phyloP scores from a whole-genome alignment of 2,113 vertebrate genomes.

The Gambusia affinis region DNA sequence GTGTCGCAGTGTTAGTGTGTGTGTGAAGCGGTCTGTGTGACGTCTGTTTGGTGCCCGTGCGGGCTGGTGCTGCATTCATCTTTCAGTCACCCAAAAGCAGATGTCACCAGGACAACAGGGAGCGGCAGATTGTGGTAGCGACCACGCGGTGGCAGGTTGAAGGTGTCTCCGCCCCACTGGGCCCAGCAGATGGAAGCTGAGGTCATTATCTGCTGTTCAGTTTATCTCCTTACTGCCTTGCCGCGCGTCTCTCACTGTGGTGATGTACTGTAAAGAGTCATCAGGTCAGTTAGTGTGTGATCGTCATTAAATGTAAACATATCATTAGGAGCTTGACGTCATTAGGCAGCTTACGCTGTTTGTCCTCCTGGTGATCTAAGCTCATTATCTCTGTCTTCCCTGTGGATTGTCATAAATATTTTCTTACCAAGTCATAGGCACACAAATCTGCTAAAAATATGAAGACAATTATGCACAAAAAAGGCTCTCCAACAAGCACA shows the following conservation, averaged over 20 bases:
- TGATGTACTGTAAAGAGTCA: constrained; percentile 33
- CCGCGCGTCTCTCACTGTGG: constrained; percentile 19
- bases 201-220: constrained; percentile 72
- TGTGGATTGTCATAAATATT: constrained; percentile 26
- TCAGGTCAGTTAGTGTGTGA: constrained; percentile 27
- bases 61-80: constrained; percentile 76
- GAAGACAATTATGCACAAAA: constrained; percentile 42
- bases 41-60: constrained; percentile 65
- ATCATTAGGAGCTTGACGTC: constrained; percentile 38
- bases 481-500: constrained; percentile 27
- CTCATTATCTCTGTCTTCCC: constrained; percentile 41
- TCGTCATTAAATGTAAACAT: constrained; percentile 44
- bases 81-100: constrained; percentile 80
- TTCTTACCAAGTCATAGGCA: constrained; percentile 16
- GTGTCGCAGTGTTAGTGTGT: constrained; percentile 65
- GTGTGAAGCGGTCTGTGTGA: constrained; percentile 63
- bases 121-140: constrained; percentile 76
- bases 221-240: constrained; percentile 51
- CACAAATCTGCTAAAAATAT: constrained; percentile 18
- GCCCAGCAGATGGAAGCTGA: constrained; percentile 74
- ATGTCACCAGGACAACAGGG: constrained; percentile 78
- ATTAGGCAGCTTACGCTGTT: constrained; percentile 49
- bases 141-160: constrained; percentile 73
- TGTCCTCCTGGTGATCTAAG: constrained; percentile 43
- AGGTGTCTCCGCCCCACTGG: constrained; percentile 73